Conservation (phyloP, 2,888 invertebrate species). For the Ochropleura leucogaster region DNA sequence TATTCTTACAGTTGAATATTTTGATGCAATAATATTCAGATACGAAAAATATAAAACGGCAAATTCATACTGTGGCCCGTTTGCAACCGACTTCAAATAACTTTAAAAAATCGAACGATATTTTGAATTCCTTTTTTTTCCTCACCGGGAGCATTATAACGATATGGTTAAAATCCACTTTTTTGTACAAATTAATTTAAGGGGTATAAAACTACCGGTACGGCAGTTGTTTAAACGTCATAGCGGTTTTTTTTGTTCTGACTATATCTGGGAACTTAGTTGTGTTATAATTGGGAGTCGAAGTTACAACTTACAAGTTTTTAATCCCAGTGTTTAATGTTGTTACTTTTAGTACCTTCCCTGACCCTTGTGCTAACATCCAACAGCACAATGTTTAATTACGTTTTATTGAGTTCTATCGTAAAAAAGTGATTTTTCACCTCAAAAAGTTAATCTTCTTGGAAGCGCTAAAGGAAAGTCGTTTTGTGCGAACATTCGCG, state of each 20-base stretch:
- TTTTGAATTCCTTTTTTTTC: neutral
- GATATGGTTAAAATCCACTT: neutral
- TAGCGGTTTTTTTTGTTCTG: too few species aligned
- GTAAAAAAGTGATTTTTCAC: too few species aligned
- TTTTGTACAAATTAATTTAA: neutral
- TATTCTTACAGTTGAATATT: neutral
- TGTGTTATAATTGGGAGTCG: too few species aligned
- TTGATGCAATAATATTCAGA: neutral
- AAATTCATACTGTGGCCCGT: constrained; percentile 20
- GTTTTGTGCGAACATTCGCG: constrained; percentile 74
- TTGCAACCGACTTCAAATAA: neutral
- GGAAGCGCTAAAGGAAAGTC: constrained; percentile 72
- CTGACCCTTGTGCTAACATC: too few species aligned
- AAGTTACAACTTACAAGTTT: too few species aligned
- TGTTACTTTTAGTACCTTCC: too few species aligned
- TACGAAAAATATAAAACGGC: constrained; percentile 24
- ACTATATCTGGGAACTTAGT: too few species aligned
- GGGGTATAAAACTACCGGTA: too few species aligned
- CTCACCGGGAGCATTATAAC: neutral
- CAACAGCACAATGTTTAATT: too few species aligned
- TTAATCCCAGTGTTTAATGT: too few species aligned
- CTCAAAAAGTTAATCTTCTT: constrained; percentile 67
- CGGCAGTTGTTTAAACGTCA: too few species aligned
- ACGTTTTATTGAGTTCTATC: too few species aligned
- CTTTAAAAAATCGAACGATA: neutral